Base-by-base conservation (phyloP, 2,888 invertebrate species). In the Conus canariensis region DNA sequence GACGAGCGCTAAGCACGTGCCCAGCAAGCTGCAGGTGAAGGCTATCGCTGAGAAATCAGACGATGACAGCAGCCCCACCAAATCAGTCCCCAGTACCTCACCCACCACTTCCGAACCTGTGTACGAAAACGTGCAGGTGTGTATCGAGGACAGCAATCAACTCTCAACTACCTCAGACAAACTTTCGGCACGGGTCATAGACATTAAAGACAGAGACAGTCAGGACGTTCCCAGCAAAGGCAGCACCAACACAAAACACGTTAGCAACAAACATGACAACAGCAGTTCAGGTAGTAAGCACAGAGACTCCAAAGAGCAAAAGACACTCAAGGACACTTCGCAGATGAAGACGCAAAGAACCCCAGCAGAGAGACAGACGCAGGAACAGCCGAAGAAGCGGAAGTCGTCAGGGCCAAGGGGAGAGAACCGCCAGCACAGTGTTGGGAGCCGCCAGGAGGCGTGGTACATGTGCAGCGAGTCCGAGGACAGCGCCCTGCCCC, bases 401-500 rank as follows among this genome's bases (percentile, higher is more conserved):
- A 58, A 87, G 30, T 10, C n/a, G 16, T 64, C 86, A 22, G 60
- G 74, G 60, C 70, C 82, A 10, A 12, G 77, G 14, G 70, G n/a
- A n/a, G 22, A 74, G 7, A 74, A 67, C 7, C 80, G 82, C 56
- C 77, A 30, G 9, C 83, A 59, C 25, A 22, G 25, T 3, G 16
- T 22, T 45, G 87, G 22, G 30, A 30, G 64, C 30, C 45, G 59
- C n/a, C 80, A 60, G n/a, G 91, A 90, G 89, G 80, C 91, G 16
- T 92, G 93, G 92, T 93, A 93, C 80, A 91, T 93, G 60, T 93
- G 92, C 70, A 94, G 94, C 91, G 95, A 95, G 77, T 94, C 94
- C 0, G 94, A 94, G 60, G 94, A 95, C 90, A 94, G 94, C 60
- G 94, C 95, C 3, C 93, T 94, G 30, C 95, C 94, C 2, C 93